These are phyloP conservation scores for Orussus abietinus DNA, from an alignment of 1,140 invertebrate species.

Conservation along the genomic window DNA sequence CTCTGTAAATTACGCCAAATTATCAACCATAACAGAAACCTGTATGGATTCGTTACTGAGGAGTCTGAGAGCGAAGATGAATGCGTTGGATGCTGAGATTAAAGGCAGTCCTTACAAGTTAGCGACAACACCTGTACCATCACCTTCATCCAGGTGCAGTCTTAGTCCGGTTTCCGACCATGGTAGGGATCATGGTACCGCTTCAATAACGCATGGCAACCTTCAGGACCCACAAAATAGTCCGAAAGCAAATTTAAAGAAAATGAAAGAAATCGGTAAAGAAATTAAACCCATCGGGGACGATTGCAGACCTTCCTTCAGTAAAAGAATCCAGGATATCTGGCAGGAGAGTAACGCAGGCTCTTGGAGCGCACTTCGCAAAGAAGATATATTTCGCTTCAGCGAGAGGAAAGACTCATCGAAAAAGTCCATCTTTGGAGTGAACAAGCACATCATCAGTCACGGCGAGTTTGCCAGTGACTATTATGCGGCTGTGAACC, in stretches of 20 bases:
- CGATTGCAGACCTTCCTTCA: constrained; percentile 7
- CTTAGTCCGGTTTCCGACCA: too few relatives aligned
- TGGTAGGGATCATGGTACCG: too few relatives aligned
- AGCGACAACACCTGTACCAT: too few relatives aligned
- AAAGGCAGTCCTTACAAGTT: too few relatives aligned
- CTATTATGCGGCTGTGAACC: constrained; percentile 1
- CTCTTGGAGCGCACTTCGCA: not conserved
- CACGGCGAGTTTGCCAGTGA: not conserved
- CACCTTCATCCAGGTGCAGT: too few relatives aligned
- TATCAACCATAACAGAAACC: constrained; percentile 1
- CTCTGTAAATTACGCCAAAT: too few relatives aligned
- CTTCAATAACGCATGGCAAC: too few relatives aligned
- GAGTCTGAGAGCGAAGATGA: constrained; percentile 9
- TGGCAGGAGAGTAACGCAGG: constrained; percentile 6
- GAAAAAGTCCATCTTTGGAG: not conserved
- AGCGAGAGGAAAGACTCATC: not conserved
- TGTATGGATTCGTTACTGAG: constrained; percentile 8
- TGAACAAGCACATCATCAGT: not conserved
- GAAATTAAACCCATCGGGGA: not conserved
- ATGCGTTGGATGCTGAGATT: not conserved
- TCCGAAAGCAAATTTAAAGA: too few relatives aligned
- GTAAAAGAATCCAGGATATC: constrained; percentile 16
- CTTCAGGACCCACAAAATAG: too few relatives aligned
- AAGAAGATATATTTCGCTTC: not conserved
- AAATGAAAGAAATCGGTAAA: not conserved